Base-by-base conservation (phyloP, 2,797 vertebrate species). In the Ispidina lecontei region DNA sequence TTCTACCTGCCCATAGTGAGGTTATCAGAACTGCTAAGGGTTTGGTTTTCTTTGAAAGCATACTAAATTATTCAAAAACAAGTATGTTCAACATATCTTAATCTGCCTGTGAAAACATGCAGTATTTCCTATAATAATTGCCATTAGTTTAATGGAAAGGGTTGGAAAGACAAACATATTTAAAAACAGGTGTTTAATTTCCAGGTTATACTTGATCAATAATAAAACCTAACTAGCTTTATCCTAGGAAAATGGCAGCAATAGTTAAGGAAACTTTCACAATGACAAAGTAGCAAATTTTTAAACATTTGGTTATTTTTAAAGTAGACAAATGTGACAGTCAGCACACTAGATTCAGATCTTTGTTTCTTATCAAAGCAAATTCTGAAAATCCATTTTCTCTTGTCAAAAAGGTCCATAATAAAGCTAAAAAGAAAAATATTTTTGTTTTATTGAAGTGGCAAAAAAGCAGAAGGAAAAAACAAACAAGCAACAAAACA, bases 401-500 rank as follows among this genome's bases (percentile, higher is more conserved):
- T 49, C 4, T 43, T 64, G 7, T 58, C 23, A 52, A 35, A 73
- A 76, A 68, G 2, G 12, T 51, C 21, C 14, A 73, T 11, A 83
- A 63, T 37, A 82, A 82, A 70, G 6, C 23, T 67, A 37, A 39
- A 43, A 43, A 76, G 65, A 73, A 73, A 65, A 55, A 55, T 7
- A 67, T 33, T 52, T 87, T 74, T 80, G 2, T n/a, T 63, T 76
- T 56, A 64, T 52, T 29, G 60, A 84, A 76, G 31, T 60, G 25
- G 18, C 12, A 82, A 79, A 84, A 84, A 73, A 90, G 0, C 43
- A 73, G 55, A 86, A 81, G 18, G 39, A 63, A 62, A 91, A 71
- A 44, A 0, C 0, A 75, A 46, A 0, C 0, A 75, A 51, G 12
- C 37, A 37, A 37, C 12, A 37, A 37, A 37, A 0, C 0, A 75